Conservation (phyloP, 1,140 invertebrate genomes). For the Calliphora vicina region DNA sequence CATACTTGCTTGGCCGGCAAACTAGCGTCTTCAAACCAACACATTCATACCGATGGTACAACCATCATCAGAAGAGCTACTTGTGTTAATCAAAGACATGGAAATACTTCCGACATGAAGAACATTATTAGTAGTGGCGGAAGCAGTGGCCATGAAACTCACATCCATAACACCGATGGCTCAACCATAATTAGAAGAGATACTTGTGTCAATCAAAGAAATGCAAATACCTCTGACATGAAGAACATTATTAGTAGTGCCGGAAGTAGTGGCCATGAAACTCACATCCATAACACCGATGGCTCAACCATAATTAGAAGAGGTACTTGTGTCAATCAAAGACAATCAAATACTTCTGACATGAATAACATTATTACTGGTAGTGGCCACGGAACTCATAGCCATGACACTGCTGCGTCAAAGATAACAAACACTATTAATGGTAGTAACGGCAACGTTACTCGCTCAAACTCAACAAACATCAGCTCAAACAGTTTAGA, state of each 20-base stretch:
- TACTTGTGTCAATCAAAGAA: slow-evolving; percentile 12
- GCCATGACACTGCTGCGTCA: slow-evolving; percentile 31
- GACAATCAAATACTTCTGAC: slow-evolving; percentile 7
- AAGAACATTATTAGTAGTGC: neutral
- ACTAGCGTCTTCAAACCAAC: neutral
- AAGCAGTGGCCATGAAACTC: neutral
- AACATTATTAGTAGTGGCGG: neutral
- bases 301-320: slow-evolving; percentile 29
- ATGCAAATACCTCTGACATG: slow-evolving; percentile 4
- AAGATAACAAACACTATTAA: neutral
- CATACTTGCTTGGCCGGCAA: neutral
- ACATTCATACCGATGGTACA: slow-evolving; percentile 50
- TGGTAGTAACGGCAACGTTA: neutral
- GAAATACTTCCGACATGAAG: neutral
- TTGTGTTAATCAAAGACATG: slow-evolving; percentile 19
- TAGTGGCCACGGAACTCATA: neutral
- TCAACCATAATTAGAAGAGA: slow-evolving; percentile 21
- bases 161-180: slow-evolving; percentile 43
- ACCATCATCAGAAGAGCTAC: slow-evolving; percentile 22
- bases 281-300: slow-evolving; percentile 42
- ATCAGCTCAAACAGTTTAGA: neutral
- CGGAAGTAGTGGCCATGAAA: neutral
- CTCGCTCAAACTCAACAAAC: slow-evolving; percentile 4
- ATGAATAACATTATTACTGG: neutral
- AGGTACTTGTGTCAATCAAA: slow-evolving; percentile 1